These are phyloP conservation scores for Pseudococcus longispinus DNA, from an alignment of 2,888 invertebrate genomes.

Conservation along the genomic window DNA sequence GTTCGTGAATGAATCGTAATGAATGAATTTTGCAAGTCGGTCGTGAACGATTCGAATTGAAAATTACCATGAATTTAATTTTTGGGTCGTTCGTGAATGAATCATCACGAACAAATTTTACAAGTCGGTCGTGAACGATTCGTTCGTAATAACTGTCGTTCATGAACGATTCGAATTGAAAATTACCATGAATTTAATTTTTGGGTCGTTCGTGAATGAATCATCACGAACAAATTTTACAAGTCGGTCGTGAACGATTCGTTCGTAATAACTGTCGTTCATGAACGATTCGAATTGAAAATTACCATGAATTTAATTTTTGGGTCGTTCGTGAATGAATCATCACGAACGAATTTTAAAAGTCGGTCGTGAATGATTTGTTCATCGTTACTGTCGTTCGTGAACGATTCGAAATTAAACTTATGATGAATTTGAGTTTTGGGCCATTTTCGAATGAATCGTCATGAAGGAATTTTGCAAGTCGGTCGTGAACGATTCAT, in stretches of 20 bases:
- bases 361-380: not conserved
- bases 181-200: not conserved
- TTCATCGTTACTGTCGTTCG: too few relatives aligned
- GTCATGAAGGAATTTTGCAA: too few relatives aligned
- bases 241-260: not conserved
- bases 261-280: too few relatives aligned
- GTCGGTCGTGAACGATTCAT: not conserved
- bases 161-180: not conserved
- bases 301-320: not conserved
- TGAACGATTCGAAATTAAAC: not conserved
- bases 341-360: too few relatives aligned
- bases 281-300: not conserved
- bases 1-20: not conserved
- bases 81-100: not conserved
- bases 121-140: not conserved
- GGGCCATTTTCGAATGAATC: not conserved
- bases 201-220: not conserved
- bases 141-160: too few relatives aligned
- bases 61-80: not conserved
- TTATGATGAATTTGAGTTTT: not conserved
- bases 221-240: too few relatives aligned
- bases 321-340: not conserved
- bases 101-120: too few relatives aligned
- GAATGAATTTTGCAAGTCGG: not conserved
- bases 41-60: not conserved